These are phyloP conservation scores for Porites australiensis DNA, from an alignment of 64 coral and sea anemone genomes.

Conservation along the genomic window DNA sequence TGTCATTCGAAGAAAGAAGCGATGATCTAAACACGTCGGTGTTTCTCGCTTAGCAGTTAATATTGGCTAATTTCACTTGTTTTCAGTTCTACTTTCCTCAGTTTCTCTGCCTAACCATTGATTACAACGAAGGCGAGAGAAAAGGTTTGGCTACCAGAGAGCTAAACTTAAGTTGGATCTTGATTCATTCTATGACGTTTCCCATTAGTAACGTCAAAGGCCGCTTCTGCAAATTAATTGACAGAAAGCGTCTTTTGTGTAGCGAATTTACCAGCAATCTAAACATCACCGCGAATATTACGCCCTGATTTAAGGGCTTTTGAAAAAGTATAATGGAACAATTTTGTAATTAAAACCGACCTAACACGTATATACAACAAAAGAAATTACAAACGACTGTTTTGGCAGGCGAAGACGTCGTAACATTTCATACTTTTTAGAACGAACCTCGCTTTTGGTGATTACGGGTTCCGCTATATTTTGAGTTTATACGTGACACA, in stretches of 20 bases:
- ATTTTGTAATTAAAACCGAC: conserved; percentile 89
- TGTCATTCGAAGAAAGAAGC: neutral
- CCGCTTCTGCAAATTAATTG: conserved; percentile 77
- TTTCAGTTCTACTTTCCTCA: no score
- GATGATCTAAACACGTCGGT: no score
- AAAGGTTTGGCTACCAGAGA: neutral
- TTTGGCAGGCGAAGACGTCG: neutral
- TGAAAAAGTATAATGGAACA: conserved; percentile 87
- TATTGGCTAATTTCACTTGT: no score
- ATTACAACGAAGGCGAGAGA: neutral
- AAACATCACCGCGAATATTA: conserved; percentile 82
- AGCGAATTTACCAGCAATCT: conserved; percentile 78
- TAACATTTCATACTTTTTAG: neutral
- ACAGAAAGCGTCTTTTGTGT: conserved; percentile 77
- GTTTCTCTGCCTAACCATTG: no score
- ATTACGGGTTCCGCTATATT: no score
- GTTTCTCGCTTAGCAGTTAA: no score
- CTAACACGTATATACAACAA: conserved; percentile 63
- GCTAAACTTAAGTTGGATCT: neutral
- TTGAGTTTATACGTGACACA: no score
- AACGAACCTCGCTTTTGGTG: no score
- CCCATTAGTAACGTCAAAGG: conserved; percentile 48
- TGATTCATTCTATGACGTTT: neutral
- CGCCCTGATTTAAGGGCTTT: conserved; percentile 77
- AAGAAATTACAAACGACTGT: conserved; percentile 25